Base-by-base conservation (phyloP, 2,113 vertebrate genomes). In the Laterallus jamaicensis region DNA sequence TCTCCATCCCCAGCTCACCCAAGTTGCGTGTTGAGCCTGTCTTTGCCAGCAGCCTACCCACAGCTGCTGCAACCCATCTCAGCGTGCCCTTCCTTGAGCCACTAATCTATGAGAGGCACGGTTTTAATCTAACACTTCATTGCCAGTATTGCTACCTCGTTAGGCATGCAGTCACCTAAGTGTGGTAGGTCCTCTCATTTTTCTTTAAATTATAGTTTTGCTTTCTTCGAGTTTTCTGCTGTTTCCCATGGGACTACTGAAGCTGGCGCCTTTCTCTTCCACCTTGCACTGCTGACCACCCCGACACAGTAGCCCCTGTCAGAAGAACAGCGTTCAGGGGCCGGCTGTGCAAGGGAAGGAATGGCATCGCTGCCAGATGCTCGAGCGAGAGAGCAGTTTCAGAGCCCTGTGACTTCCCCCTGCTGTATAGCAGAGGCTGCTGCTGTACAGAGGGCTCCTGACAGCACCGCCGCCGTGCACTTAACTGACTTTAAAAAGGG, bases 401-500 rank as follows among this genome's bases (percentile, higher is more conserved):
- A 37, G 47, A 69, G 70, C 75, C 31, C 91, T 40, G 54, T 40
- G 59, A 60, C 95, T 92, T 71, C 37, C 47, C 81, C 25, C 55
- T 58, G 76, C 60, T 82, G 59, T 1, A 14, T 7, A 52, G 88
- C 79, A 80, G 50, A 78, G 79, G 56, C 82, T 90, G 78, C 88
- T 77, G 86, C 83, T 56, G 67, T 88, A 93, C 96, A 94, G 84
- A 94, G 88, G 93, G 92, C 97, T 95, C 94, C 95, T 66, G 12
- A 59, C 95, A 96, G 90, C 79, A 82, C 88, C 32, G 5, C 93
- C 89, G 97, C 95, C 95, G 71, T 2, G 42, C 93, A 68, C 97
- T 93, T 10, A 24, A 78, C 96, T 88, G 96, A 96, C 97, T 97
- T 95, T 95, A 92, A 96, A 96, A 98, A 98, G 96, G 93, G 31